These are phyloP conservation scores for Serranus cabrilla DNA, from an alignment of 2,797 vertebrate genomes.

Conservation along the genomic window DNA sequence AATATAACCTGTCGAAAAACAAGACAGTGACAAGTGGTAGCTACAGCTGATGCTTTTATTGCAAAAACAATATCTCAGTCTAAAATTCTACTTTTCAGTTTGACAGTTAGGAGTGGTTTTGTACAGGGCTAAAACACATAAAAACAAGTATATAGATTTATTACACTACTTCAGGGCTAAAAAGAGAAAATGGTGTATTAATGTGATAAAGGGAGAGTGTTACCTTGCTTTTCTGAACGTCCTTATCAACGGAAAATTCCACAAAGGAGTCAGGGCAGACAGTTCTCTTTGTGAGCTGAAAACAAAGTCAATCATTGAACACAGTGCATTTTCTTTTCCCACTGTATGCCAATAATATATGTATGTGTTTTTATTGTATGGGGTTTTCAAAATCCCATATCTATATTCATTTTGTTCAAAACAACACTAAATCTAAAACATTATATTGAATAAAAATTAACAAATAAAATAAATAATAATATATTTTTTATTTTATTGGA, in stretches of 20 bases:
- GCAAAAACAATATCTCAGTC: background rate
- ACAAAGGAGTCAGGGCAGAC: slow-evolving; percentile 90
- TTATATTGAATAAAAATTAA: too few species aligned
- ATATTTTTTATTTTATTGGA: too few species aligned
- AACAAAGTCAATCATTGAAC: slow-evolving; percentile 31
- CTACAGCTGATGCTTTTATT: background rate
- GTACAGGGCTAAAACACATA: background rate
- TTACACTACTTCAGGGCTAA: too few species aligned
- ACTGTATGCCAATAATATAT: background rate
- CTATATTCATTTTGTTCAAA: too few species aligned
- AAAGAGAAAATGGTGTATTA: background rate
- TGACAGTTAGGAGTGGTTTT: background rate
- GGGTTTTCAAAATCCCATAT: too few species aligned
- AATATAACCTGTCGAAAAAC: slow-evolving; percentile 85
- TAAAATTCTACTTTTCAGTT: background rate
- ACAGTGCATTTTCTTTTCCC: background rate
- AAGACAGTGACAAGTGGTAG: background rate
- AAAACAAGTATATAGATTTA: background rate
- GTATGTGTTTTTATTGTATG: too few species aligned
- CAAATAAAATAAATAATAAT: too few species aligned
- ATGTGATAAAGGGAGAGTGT: background rate
- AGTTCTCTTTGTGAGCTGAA: slow-evolving; percentile 83
- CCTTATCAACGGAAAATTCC: slow-evolving; percentile 88
- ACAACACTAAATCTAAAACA: too few species aligned
- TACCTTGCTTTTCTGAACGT: slow-evolving; percentile 95